phyloP scores from a whole-genome alignment of 1,140 invertebrate genomes.

The Triops cancriformis region DNA sequence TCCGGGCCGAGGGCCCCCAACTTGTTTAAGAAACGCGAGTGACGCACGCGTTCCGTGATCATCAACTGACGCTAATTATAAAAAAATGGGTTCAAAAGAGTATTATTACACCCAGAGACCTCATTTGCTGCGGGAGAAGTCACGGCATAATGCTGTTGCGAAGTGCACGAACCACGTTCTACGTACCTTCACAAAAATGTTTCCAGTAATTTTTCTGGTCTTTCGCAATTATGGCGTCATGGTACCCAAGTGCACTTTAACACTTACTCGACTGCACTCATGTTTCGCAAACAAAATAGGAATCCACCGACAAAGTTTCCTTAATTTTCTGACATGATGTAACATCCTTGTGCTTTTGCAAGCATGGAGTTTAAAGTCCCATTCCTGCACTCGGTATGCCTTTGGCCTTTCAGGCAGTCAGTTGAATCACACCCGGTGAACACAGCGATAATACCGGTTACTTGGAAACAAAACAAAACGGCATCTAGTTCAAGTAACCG shows the following conservation, averaged over 20 bases:
- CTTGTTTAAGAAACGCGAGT: neutral
- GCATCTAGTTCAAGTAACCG: no score
- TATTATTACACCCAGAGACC: neutral
- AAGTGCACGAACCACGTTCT: neutral
- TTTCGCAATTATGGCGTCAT: neutral
- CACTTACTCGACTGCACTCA: no score
- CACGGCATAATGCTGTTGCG: neutral
- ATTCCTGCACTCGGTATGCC: neutral
- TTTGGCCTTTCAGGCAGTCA: neutral
- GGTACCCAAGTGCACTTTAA: neutral
- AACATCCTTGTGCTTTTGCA: neutral
- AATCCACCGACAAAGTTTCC: neutral
- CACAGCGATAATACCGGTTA: no score
- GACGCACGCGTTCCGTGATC: neutral
- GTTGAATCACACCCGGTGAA: no score
- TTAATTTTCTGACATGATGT: neutral
- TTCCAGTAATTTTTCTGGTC: neutral
- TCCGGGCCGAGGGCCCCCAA: neutral
- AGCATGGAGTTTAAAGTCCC: neutral
- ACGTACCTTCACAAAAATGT: neutral
- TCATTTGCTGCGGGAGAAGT: neutral
- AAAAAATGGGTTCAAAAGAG: neutral
- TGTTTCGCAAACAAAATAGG: no score
- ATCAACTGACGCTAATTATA: neutral
- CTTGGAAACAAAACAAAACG: no score